phyloP scores from a whole-genome alignment of 2,113 vertebrate species.

The Hippocampus abdominalis region DNA sequence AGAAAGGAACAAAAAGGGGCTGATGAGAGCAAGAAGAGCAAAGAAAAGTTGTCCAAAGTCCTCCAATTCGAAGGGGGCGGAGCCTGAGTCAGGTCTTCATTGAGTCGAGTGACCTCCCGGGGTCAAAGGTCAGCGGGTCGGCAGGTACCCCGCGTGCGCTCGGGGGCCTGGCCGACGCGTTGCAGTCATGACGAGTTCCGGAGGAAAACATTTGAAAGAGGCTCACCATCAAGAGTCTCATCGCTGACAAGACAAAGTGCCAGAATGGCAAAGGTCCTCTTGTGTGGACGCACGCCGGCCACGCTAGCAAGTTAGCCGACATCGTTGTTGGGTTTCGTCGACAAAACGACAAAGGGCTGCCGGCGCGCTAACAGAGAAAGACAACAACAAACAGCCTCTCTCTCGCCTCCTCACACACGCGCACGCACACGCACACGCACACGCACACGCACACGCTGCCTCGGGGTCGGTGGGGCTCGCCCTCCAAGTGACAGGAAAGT shows the following conservation, averaged over 20 bases:
- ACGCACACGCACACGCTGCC: constrained; percentile 2
- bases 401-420: not conserved
- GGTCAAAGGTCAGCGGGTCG: constrained; percentile 41
- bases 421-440: not conserved
- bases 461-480: constrained; percentile 21
- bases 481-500: constrained; percentile 66
- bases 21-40: no score
- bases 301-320: no score
- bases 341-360: no score
- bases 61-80: not conserved
- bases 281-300: no score
- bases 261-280: no score
- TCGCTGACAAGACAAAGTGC: no score
- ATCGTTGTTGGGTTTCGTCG: no score
- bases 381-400: not conserved
- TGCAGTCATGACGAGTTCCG: no score
- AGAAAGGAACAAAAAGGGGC: no score
- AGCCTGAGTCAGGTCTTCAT: not conserved
- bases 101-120: not conserved
- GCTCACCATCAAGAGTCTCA: no score
- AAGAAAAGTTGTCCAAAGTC: not conserved
- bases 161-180: constrained; percentile 18
- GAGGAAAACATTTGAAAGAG: no score
- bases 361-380: no score
- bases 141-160: constrained; percentile 55